Evolutionary conservation across 2,888 invertebrate genomes (phyloP), one percentile per base, ranked within the genome.

Genomic region (Brachyopa scutellaris): DNA sequence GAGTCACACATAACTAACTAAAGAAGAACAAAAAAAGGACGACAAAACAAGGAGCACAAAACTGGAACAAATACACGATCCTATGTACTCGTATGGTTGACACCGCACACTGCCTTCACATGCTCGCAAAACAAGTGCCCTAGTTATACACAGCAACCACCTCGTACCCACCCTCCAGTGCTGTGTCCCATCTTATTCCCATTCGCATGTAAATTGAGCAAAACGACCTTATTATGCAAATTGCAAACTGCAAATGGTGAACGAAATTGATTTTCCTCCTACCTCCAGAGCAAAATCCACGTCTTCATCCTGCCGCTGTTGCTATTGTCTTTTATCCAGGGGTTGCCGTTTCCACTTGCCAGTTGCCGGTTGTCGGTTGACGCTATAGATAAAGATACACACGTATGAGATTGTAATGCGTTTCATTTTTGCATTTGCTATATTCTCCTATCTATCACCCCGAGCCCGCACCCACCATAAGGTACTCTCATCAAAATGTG

Each of bases 161-260:
- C 19, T 0, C 29, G 21, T 26, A 57, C 13, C 15, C 26, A 26
- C 42, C 31, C 26, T 29, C 17, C 33, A 26, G 26, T 8, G 4
- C 1, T 8, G 15, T 8, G 26, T 11, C 45, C 31, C 36, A 82
- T 82, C 59, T 64, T 82, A 72, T 77, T 66, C 53, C 87, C 88
- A 89, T 89, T 88, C 88, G 87, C 88, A 89, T 89, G 89, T 88
- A 89, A 90, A 89, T 90, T 89, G 89, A 86, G 88, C 89, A 88
- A 89, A 89, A 90, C 89, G 88, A 88, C 89, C 89, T 89, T 89
- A 89, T 90, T 90, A 89, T 89, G 89, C 89, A 89, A 89, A 89
- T 90, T 88, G 89, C 88, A 88, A 88, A 88, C 88, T 89, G 90
- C 89, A 90, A 89, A 90, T 90, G 89, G 88, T 87, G 88, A 89